Conservation (phyloP, 2,797 vertebrate genomes). For the Esox lucius region DNA sequence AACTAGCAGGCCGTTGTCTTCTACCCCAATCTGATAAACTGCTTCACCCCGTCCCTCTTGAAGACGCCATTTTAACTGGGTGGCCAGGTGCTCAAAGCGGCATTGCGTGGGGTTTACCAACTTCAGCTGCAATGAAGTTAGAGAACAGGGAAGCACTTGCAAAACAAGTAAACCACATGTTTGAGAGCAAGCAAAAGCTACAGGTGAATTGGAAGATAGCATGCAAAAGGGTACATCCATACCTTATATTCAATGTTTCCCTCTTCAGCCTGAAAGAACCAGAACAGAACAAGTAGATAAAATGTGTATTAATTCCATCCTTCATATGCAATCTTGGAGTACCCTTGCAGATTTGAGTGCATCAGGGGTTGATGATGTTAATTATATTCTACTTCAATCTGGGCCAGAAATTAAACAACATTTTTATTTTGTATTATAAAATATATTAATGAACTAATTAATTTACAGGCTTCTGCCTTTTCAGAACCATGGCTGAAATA, state of each 20-base stretch:
- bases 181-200: background rate
- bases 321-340: no score
- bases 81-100: constrained; percentile 95
- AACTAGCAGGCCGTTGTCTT: constrained; percentile 94
- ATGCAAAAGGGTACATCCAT: constrained; percentile 37
- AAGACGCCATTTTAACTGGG: constrained; percentile 96
- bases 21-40: constrained; percentile 95
- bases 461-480: no score
- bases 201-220: background rate
- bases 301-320: no score
- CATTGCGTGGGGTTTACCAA: constrained; percentile 95
- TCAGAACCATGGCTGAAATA: no score
- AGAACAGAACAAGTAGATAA: constrained; percentile 18
- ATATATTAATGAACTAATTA: no score
- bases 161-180: background rate
- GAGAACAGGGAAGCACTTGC: background rate
- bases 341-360: no score
- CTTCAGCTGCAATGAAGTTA: constrained; percentile 78
- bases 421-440: no score
- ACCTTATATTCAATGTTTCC: constrained; percentile 99
- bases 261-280: constrained; percentile 88
- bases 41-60: constrained; percentile 96
- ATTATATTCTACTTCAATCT: no score
- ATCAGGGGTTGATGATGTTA: no score
- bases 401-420: no score